Evolutionary conservation across 2,113 vertebrate genomes (phyloP), one percentile per base, ranked within the genome.

Genomic region (Phrynosoma blainvillii): DNA sequence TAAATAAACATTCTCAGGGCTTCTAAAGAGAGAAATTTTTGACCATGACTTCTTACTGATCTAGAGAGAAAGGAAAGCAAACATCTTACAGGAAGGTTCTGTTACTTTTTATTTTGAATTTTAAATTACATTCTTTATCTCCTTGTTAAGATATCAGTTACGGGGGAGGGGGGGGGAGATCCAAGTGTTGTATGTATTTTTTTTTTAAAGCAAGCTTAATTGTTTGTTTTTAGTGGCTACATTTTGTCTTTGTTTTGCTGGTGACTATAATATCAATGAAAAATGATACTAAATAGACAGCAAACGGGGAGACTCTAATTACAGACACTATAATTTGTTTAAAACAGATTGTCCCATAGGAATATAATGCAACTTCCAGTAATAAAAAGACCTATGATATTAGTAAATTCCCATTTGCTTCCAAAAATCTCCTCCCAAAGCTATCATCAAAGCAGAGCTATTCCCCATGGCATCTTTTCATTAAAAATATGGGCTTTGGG

Each of bases 211-310:
- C 83, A 1, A 1, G 52, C 71, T 59, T 82, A 85, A 42, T 87
- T 87, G 70, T 95, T 96, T 96, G 89, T 92, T 95, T 94, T 93
- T 42, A 85, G 92, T 93, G 93, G 87, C 82, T 62, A 18, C 13
- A 62, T 88, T 76, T 42, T 90, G 75, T 91, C 93, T 94, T 93
- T 88, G 92, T 93, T 92, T 89, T 93, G 54, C 86, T 95, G 88
- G 89, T 9, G 0, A 79, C 68, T 89, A 82, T 4, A 85, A 90
- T 95, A 90, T 92, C 93, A 92, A 90, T 91, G 93, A 91, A 95
- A 95, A 94, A 90, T 36, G n/a, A 95, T 92, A 92, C 93, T 91
- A 92, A 93, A 92, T 94, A 89, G 93, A 92, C 92, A 87, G 92
- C 87, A 90, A 91, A 91, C 77, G 30, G 83, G 84, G 90, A 80